Conservation (phyloP, 2,113 vertebrate species). For the Anser brachyrhynchus region DNA sequence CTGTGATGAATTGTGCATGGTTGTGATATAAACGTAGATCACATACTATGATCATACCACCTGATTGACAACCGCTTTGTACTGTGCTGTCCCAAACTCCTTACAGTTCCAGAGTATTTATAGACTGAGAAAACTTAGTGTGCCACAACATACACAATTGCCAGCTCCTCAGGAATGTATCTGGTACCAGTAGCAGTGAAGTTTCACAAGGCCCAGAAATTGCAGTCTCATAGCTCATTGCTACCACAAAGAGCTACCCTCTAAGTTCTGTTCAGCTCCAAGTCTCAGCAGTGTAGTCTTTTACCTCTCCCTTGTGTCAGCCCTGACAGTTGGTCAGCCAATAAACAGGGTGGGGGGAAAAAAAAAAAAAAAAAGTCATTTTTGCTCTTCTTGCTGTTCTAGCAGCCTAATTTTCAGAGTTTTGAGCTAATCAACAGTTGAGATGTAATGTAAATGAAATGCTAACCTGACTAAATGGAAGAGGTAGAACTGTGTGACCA, state of each 20-base stretch:
- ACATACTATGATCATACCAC: not conserved
- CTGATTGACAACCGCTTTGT: fast-evolving
- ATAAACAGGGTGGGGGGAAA: not conserved
- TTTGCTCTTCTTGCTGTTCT: not conserved
- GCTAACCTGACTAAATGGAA: not conserved
- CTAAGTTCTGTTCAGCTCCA: not conserved
- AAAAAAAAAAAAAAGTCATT: not conserved
- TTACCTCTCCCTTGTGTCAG: not conserved
- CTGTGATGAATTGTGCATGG: not conserved
- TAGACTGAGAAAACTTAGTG: too few species aligned
- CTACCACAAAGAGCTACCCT: not conserved
- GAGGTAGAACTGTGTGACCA: not conserved
- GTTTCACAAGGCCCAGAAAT: not conserved
- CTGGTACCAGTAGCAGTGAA: not conserved
- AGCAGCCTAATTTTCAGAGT: not conserved
- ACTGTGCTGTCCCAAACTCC: not conserved
- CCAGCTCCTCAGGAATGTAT: not conserved
- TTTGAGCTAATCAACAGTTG: not conserved
- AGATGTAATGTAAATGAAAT: not conserved
- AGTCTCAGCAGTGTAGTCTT: not conserved
- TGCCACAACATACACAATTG: not conserved
- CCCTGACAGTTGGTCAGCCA: not conserved
- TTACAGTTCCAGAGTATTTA: not conserved
- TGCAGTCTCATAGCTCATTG: not conserved
- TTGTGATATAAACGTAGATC: not conserved